Evolutionary conservation across 2,888 invertebrate species (phyloP), one percentile per base, ranked within the genome.

Genomic region (Eulithis testata): DNA sequence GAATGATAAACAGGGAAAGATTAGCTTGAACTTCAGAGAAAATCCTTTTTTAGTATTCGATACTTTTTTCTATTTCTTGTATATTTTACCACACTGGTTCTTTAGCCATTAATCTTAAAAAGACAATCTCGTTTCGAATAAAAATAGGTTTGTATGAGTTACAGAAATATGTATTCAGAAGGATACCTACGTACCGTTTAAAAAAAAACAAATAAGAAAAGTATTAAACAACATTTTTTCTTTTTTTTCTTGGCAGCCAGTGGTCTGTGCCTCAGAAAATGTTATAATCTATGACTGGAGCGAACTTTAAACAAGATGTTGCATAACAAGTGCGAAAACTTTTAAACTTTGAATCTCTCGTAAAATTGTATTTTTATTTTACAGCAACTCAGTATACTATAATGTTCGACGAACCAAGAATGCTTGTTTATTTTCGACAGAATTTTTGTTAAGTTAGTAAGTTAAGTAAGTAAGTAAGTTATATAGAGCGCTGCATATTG

Each of bases 271-370:
- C 65, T 52, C 47, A 31, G 44, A 52, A 37, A 66, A 37, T 71
- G 66, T 65, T 70, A 70, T 73, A 69, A 71, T 72, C 72, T 72
- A 65, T 68, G 65, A 60, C 71, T 68, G 64, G 69, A 64, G 68
- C 61, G 59, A 82, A 80, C 73, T 83, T 80, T 78, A 79, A 80
- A 82, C 79, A 80, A 81, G 76, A 78, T 78, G 74, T 69, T 75
- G 73, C 70, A 72, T 74, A 76, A 73, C 73, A 74, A 77, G 73
- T 73, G 68, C 53, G 63, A 51, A 76, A 76, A 73, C 63, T 71
- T 71, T 76, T 53, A 36, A 65, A 65, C 65, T 61, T 65, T 12
- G 57, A 53, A 65, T 65, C 60, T 61, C 53, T 54, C 37, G 37
- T 7, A 54, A 54, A 62, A 50, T 51, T 44, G 51, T 36, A 62